These are phyloP conservation scores for Diarsia brunnea DNA, from an alignment of 2,888 invertebrate species.

Conservation along the genomic window DNA sequence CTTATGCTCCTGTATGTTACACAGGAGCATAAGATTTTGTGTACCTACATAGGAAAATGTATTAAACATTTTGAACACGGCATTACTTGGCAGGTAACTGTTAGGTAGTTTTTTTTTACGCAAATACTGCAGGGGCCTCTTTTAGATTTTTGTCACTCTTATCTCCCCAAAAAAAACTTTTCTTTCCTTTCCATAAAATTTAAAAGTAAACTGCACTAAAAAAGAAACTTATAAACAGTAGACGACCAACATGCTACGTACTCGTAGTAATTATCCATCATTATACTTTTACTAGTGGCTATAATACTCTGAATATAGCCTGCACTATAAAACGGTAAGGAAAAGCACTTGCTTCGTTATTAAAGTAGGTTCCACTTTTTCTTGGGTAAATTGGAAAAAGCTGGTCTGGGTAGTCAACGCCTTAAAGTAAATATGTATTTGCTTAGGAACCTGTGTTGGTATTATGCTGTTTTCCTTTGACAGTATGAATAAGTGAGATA, in stretches of 20 bases:
- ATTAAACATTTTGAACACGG: too few species aligned
- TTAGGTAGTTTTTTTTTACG: background rate
- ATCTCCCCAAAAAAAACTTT: too few species aligned
- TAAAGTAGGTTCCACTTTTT: conserved; percentile 47
- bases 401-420: background rate
- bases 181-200: background rate
- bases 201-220: conserved; percentile 9
- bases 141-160: too few species aligned
- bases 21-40: too few species aligned
- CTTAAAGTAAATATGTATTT: conserved; percentile 25
- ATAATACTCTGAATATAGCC: conserved; percentile 25
- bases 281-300: conserved; percentile 49
- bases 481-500: background rate
- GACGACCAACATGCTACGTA: conserved; percentile 21
- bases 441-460: background rate
- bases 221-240: conserved; percentile 29
- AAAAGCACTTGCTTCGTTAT: conserved; percentile 34
- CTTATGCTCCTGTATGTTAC: background rate
- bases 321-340: conserved; percentile 30
- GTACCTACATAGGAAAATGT: too few species aligned
- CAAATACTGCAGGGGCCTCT: background rate
- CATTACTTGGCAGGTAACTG: background rate
- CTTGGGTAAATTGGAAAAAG: conserved; percentile 38
- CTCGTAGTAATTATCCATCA: conserved; percentile 55
- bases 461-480: background rate